Base-by-base conservation (phyloP, 2,113 vertebrate species). In the Thymallus thymallus region DNA sequence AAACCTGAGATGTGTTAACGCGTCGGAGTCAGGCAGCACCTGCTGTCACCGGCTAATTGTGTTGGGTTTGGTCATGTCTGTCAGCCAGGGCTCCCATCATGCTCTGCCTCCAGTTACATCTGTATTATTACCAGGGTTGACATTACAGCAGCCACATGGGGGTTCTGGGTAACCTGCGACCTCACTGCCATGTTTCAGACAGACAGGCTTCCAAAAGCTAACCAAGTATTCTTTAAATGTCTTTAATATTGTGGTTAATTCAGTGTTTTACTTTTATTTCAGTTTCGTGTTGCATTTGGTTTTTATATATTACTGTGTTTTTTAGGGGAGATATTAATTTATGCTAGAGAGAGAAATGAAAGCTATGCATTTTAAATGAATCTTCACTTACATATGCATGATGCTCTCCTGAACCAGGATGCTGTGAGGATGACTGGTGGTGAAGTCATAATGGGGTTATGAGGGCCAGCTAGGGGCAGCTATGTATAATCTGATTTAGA, bases 31-130 rank as follows among this genome's bases (percentile, higher is more conserved):
- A 92, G 94, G 90, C 93, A 83, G 87, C 69, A 92, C 93, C 94
- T 94, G 94, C 90, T 94, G 93, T 94, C 92, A 86, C 91, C 64
- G 64, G 92, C 91, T 96, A 95, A 97, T 95, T 94, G 94, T 89
- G 88, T 92, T 91, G 88, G 89, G 90, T 67, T 88, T 77, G 85
- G 86, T 88, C 68, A 76, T 90, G 94, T 93, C 86, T 91, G 91
- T 91, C 91, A 93, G 80, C 78, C 68, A 18, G 67, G 85, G 88
- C 80, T 86, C 88, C 90, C 90, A 93, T 93, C 90, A 90, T 74
- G 76, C 91, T 91, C 87, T 41, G 71, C 86, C 83, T 90, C 92
- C 84, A 35, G 82, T 93, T 80, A 90, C 91, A 81, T 89, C 86
- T 82, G 77, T 88, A 87, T 82, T 23, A 75, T 80, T 83, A 89